These are phyloP conservation scores for Dermochelys coriacea DNA, from an alignment of 2,797 vertebrate species.

Conservation along the genomic window DNA sequence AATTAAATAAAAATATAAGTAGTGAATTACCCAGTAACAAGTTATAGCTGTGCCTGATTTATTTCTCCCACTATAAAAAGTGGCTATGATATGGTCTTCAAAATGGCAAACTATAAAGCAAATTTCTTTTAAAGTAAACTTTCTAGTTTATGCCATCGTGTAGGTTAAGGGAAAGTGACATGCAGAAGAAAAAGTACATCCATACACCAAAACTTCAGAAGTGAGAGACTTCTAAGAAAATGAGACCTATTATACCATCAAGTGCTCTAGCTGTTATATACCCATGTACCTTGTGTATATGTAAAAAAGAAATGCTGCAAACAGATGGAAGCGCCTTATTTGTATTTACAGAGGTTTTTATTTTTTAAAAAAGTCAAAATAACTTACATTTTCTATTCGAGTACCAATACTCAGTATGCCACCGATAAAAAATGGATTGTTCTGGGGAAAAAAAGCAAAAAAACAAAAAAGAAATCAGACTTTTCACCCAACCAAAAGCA, in stretches of 20 bases:
- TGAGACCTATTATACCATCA: background rate
- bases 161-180: background rate
- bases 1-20: background rate
- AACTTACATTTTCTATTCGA: conserved; percentile 80
- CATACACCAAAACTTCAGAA: background rate
- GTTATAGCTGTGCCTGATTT: background rate
- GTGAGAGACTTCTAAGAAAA: background rate
- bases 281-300: background rate
- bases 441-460: conserved; percentile 64
- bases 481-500: background rate
- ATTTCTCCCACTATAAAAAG: background rate
- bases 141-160: background rate
- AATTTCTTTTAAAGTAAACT: background rate
- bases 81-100: background rate
- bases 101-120: background rate
- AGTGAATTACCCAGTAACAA: background rate
- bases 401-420: conserved; percentile 79
- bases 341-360: background rate
- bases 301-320: background rate
- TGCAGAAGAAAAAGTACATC: background rate
- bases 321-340: background rate
- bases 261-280: background rate
- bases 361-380: background rate
- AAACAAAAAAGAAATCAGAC: background rate
- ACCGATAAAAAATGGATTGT: conserved; percentile 71